Evolutionary conservation across 2,797 vertebrate species (phyloP), one percentile per base, ranked within the genome.

Genomic region (Rhadinocentrus ornatus): DNA sequence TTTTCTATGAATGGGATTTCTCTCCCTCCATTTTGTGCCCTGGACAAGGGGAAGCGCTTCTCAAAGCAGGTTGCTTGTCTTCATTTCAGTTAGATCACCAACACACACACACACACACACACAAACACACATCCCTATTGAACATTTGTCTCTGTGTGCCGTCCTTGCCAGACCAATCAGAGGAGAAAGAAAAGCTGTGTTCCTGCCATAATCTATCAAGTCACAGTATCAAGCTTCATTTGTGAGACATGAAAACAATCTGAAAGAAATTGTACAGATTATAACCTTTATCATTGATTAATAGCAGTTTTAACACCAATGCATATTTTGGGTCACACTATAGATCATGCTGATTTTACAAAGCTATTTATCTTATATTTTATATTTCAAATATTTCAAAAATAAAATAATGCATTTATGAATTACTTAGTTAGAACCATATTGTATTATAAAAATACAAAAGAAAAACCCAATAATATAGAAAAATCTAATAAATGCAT

Each of bases 21-120:
- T 69, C 31, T 34, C 58, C 26, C n/a, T 50, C 35, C 22, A n/a
- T 62, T 70, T 35, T 75, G n/a, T 50, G 24, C 15, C 7, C 41
- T 66, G 63, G 77, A 83, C 60, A 27, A 41, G 73, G 58, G 41
- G 73, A 78, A 81, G 72, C 24, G 41, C 29, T 80, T 82, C 63
- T 71, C 41, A 62, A 66, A 48, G 62, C 81, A 76, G 80, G 82
- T 76, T 62, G 62, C 85, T 84, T 81, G 84, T 91, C 85, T 92
- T 89, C 81, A 88, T 90, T 89, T 90, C 68, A 79, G 62, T 69
- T 64, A 75, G 74, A 69, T 73, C 48, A 66, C 53, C 44, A 29
- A 22, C 41, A 62, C 64, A 65, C 77, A 27, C 53, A 58, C 48
- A 56, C 61, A 56, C 31, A 37, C 20, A 60, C 39, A 60, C 22